Base-by-base conservation (phyloP, 2,113 vertebrate genomes). In the Polypterus bichir region DNA sequence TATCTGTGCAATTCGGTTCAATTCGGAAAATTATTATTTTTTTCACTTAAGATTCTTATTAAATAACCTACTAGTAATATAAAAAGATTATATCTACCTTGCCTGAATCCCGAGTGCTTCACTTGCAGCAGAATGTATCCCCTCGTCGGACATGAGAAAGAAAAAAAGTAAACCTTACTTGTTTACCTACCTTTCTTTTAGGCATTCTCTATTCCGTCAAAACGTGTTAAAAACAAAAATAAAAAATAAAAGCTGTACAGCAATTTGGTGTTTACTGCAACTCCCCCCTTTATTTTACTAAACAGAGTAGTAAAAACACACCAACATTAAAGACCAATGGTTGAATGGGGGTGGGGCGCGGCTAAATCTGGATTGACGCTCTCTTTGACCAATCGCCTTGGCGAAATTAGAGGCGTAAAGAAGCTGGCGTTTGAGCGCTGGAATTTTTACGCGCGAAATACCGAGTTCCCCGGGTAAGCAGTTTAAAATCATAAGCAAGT, bases 281-380 rank as follows among this genome's bases (percentile, higher is more conserved):
- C 79, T 79, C 76, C 82, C 78, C 82, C 82, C 77, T 74, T 77
- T 81, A 77, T 27, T 27, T 84, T 81, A 79, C 81, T 75, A 81
- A 72, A 79, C 80, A 84, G 80, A 83, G 82, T 85, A 86, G 83
- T 88, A 87, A 85, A 87, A 81, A 87, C 84, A 85, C 77, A 78
- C 81, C 76, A 84, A 82, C 82, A 78, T 77, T 79, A 51, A 81
- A 81, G 78, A 74, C 73, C 67, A 85, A 77, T 78, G 86, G 82
- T 77, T 87, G 82, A 85, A 82, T 81, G 81, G 83, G 81, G 80
- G 79, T 84, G 81, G 82, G 84, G 81, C 72, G 82, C 78, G 81
- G 84, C 84, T 79, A 82, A 71, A 65, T 59, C 70, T 52, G 79
- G 85, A 88, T 81, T 81, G 86, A 87, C 75, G 72, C 68, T 67